Percentiles rank a stretch among this genome's conserved stretches.
These are phyloP conservation scores for Melopsittacus undulatus DNA, from an alignment of 2,797 vertebrate species.

Conservation along the genomic window DNA sequence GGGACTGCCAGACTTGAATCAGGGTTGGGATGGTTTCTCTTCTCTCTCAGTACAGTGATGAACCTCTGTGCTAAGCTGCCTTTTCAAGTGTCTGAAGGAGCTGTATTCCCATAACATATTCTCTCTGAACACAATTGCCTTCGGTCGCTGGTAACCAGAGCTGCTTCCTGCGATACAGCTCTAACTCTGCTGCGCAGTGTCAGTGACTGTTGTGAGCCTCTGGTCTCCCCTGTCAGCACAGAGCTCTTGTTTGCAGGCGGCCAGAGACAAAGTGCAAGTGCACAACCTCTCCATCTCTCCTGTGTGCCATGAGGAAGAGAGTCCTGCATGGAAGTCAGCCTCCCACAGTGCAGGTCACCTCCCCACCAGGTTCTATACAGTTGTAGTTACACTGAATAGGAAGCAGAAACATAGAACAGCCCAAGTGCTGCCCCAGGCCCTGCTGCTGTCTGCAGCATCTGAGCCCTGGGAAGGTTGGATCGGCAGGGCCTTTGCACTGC, in stretches of 20 bases:
- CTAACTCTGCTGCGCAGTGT: background rate
- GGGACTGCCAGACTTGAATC: background rate
- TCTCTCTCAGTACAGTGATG: background rate
- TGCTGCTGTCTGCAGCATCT: background rate
- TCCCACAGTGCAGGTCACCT: accelerated
- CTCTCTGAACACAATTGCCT: background rate
- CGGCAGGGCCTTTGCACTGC: background rate
- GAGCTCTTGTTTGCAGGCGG: background rate
- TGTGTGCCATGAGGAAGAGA: accelerated
- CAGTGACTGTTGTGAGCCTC: background rate
- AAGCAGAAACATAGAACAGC: background rate
- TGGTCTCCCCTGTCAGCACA: background rate
- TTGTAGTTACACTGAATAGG: background rate
- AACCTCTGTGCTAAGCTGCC: background rate
- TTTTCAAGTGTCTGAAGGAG: background rate
- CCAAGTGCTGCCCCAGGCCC: background rate
- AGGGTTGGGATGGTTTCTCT: background rate
- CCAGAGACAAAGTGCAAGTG: background rate
- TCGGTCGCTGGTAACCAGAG: background rate
- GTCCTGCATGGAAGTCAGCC: background rate
- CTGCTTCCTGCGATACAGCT: background rate
- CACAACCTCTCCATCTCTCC: background rate
- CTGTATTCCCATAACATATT: background rate
- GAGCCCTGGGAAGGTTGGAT: background rate
- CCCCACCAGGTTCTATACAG: background rate